Base-by-base conservation (phyloP, 2,113 vertebrate species). In the Apaloderma vittatum region DNA sequence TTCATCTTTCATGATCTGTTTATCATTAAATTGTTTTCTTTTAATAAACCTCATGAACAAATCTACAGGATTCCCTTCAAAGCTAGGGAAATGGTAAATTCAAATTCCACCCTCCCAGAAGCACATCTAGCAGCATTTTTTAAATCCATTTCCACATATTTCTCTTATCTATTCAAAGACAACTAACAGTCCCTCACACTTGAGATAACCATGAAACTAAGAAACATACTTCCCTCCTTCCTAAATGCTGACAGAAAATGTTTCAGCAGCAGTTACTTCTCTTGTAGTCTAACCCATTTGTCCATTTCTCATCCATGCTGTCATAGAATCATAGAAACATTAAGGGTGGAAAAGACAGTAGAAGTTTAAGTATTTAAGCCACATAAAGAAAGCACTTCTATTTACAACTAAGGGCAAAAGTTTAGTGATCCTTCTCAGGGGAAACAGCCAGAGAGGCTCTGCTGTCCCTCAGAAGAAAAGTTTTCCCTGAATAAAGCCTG, bases 121-220 rank as follows among this genome's bases (percentile, higher is more conserved):
- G 48, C 36, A 75, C 61, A 92, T 88, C 48, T 71, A 95, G 86
- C 59, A 93, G 86, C 92, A 81, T 75, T 96, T 93, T 34, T 84
- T 12, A 97, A 95, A 96, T 75, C 92, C 79, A 92, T 95, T 96
- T 94, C 95, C 76, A 15, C 95, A 97, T 97, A 95, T 90, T 97
- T 97, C 59, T 93, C 96, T 96, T 97, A 97, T 97, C 96, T 95
- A 62, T 80, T 78, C 48, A 74, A 94, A 37, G 19, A 96, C 68
- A 86, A 86, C 79, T 86, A 94, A 74, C 95, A 97, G 91, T 89
- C 88, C 73, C 37, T 84, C 54, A 91, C 94, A 65, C 80, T 97
- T 77, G 51, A 94, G 83, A 96, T 95, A 95, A 96, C 70, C 73
- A 91, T 17, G 57, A 86, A 97, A 94, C 83, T 72, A 88, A 85